Conservation (phyloP, 1,140 invertebrate genomes). For the Drosophila bipectinata region DNA sequence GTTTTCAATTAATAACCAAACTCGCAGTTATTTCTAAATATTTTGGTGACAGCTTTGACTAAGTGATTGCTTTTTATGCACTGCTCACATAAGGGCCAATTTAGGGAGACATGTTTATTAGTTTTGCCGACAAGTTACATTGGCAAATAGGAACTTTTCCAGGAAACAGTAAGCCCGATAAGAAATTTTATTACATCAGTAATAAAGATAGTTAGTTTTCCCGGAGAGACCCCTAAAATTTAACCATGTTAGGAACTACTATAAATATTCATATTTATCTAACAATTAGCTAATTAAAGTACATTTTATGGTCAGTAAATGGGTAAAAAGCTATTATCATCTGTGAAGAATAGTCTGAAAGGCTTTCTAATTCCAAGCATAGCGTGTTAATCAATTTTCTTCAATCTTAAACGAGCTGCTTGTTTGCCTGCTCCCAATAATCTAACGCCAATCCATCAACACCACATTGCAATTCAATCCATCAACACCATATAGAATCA, state of each 20-base stretch:
- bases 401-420: conserved; percentile 23
- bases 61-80: conserved; percentile 24
- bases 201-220: background rate
- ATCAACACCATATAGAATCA: conserved; percentile 40
- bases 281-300: conserved; percentile 2
- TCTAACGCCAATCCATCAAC: conserved; percentile 46
- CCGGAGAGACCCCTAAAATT: too few relatives aligned
- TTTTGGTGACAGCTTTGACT: conserved; percentile 30
- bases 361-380: background rate
- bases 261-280: background rate
- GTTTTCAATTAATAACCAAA: conserved; percentile 67
- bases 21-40: conserved; percentile 30
- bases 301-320: background rate
- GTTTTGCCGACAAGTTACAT: conserved; percentile 1
- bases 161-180: background rate
- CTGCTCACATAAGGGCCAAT: background rate
- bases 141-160: background rate
- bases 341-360: background rate
- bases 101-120: background rate
- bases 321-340: background rate
- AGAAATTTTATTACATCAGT: background rate
- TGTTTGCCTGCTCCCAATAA: conserved; percentile 42
- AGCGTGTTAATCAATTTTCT: conserved; percentile 32
- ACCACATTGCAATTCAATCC: conserved; percentile 41
- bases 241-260: background rate